A percentile compares a stretch with the other conserved stretches of the same genome.
Evolutionary conservation across 2,797 vertebrate species (phyloP).

Genomic region (Dryobates pubescens): DNA sequence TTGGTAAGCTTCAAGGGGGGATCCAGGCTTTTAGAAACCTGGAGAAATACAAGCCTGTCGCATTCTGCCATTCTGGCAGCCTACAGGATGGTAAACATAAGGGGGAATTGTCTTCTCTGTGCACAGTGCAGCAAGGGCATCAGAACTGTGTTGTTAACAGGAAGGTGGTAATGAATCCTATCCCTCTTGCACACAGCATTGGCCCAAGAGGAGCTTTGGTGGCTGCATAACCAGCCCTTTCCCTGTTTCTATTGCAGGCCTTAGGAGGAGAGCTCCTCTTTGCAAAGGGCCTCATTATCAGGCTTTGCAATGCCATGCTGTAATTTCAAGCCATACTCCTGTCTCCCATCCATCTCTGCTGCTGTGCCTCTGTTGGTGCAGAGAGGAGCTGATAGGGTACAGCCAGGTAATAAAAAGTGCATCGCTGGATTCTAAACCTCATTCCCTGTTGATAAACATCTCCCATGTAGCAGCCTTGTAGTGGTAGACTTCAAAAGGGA

Average conservation of each 20-base stretch:
- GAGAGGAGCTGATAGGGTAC: not conserved
- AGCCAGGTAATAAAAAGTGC: not conserved
- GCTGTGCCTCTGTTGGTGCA: fast-evolving
- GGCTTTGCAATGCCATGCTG: not conserved
- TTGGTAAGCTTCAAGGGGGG: not conserved
- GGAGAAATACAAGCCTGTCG: not conserved
- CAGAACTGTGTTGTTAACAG: not conserved
- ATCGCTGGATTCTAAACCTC: not conserved
- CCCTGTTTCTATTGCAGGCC: not conserved
- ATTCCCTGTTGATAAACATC: not conserved
- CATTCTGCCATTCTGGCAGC: slow-evolving; percentile 6
- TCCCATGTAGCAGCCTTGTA: not conserved
- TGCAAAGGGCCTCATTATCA: not conserved
- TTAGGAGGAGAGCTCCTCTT: not conserved
- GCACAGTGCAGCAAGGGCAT: not conserved
- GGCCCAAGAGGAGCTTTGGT: not conserved
- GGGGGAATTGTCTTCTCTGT: not conserved
- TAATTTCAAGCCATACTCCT: not conserved
- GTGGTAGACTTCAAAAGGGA: not conserved
- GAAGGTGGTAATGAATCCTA: not conserved
- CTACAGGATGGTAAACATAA: not conserved
- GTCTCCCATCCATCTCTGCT: not conserved
- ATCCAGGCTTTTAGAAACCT: slow-evolving; percentile 20
- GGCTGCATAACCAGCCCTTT: not conserved
- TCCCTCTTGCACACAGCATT: not conserved